These are phyloP conservation scores for Psilopsiagon aurifrons DNA, from an alignment of 2,113 vertebrate genomes.

Conservation along the genomic window DNA sequence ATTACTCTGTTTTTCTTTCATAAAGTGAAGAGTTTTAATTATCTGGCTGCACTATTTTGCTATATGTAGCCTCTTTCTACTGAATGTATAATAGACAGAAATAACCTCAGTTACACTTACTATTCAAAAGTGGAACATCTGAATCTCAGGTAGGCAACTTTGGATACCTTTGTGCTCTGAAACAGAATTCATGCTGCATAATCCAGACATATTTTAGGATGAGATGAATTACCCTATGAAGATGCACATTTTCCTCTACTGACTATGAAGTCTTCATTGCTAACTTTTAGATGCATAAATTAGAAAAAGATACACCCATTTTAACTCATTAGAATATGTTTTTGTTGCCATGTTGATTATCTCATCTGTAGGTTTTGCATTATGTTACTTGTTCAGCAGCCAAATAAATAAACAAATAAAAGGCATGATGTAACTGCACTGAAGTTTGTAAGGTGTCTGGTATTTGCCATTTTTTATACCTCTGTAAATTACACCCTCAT, in stretches of 20 bases:
- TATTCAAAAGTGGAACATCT: neutral
- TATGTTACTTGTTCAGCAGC: neutral
- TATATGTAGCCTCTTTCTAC: neutral
- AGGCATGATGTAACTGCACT: neutral
- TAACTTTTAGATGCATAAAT: neutral
- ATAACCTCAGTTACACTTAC: neutral
- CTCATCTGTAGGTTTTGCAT: neutral
- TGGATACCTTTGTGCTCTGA: neutral
- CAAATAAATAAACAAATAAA: neutral
- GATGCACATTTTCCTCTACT: neutral
- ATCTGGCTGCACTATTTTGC: neutral
- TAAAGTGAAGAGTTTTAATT: neutral
- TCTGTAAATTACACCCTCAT: neutral
- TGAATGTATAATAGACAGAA: neutral
- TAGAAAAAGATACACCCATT: neutral
- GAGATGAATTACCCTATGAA: neutral
- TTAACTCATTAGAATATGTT: neutral
- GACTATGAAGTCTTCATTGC: neutral
- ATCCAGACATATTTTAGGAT: neutral
- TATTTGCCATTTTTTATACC: neutral
- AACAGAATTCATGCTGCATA: neutral
- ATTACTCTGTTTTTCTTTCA: neutral
- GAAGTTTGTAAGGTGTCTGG: neutral
- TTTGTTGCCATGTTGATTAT: neutral
- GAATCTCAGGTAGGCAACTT: neutral